Percentiles rank a stretch among this genome's conserved stretches.
Evolutionary conservation across 2,113 vertebrate genomes (phyloP).

Genomic region (Panthera uncia): DNA sequence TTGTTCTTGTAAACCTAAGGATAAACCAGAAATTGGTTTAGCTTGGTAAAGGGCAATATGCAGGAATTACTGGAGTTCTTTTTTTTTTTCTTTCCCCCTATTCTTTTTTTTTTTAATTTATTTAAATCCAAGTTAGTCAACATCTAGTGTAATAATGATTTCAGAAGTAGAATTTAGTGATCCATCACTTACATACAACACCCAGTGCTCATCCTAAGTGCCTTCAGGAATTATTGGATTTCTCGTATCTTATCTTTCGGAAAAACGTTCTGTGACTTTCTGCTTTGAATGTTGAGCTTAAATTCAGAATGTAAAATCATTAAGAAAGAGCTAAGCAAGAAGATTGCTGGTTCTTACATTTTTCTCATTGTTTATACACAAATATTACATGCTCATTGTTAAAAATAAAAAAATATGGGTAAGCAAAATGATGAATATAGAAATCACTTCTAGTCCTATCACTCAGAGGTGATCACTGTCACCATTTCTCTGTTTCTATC

Average conservation of each 20-base stretch:
- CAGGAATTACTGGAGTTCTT: background rate
- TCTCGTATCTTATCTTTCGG: background rate
- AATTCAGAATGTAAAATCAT: slow-evolving; percentile 49
- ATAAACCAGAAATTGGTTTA: slow-evolving; percentile 32
- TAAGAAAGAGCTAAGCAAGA: background rate
- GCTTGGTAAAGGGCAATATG: background rate
- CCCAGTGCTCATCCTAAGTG: too few relatives aligned
- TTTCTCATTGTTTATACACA: background rate
- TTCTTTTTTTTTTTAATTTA: too few relatives aligned
- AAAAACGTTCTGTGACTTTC: slow-evolving; percentile 39
- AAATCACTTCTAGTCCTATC: background rate
- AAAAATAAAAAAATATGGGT: slow-evolving; percentile 11
- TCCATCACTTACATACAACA: too few relatives aligned
- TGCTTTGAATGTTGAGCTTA: slow-evolving; percentile 39
- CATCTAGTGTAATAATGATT: too few relatives aligned
- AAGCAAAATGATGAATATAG: slow-evolving; percentile 49
- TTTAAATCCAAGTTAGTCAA: too few relatives aligned
- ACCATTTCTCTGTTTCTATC: background rate
- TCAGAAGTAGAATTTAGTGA: too few relatives aligned
- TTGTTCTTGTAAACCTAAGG: slow-evolving; percentile 22
- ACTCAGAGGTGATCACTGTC: background rate
- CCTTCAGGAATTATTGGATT: background rate
- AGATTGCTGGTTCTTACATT: background rate
- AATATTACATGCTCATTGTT: background rate
- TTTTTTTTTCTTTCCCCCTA: too few relatives aligned